phyloP scores from a whole-genome alignment of 2,113 vertebrate genomes.

The Indicator maculatus region DNA sequence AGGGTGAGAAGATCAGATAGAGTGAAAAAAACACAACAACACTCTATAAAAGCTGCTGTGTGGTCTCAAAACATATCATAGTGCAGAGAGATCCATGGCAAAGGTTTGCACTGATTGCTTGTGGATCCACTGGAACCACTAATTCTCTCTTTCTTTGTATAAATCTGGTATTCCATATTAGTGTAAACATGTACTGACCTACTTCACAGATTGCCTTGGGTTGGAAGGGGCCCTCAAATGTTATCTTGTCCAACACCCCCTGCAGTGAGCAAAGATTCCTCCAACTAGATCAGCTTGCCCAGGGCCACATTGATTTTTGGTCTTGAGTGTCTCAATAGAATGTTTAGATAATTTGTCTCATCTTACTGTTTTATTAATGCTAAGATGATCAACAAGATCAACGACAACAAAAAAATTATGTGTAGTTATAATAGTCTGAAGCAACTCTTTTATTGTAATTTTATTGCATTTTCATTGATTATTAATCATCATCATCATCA shows the following conservation, averaged over 20 bases:
- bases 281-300: too few relatives aligned
- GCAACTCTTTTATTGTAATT: conserved; percentile 37
- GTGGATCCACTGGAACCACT: conserved; percentile 16
- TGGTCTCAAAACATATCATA: conserved; percentile 17
- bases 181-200: conserved; percentile 37
- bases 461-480: conserved; percentile 35
- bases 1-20: not conserved
- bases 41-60: not conserved
- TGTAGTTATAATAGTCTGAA: conserved; percentile 7
- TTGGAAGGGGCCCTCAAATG: too few relatives aligned
- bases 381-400: conserved; percentile 43
- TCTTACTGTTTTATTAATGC: conserved; percentile 59
- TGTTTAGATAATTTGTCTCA: conserved; percentile 74
- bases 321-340: conserved; percentile 52
- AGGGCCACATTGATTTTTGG: too few relatives aligned
- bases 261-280: too few relatives aligned
- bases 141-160: conserved; percentile 55
- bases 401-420: not conserved
- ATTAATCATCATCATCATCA: conserved; percentile 41
- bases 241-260: too few relatives aligned
- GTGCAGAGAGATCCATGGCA: conserved; percentile 1
- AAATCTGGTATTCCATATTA: conserved; percentile 55
- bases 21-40: not conserved
- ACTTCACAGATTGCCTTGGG: not conserved
- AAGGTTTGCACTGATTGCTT: conserved; percentile 45